Conservation (phyloP, 2,797 vertebrate species). For the Champsocephalus esox region DNA sequence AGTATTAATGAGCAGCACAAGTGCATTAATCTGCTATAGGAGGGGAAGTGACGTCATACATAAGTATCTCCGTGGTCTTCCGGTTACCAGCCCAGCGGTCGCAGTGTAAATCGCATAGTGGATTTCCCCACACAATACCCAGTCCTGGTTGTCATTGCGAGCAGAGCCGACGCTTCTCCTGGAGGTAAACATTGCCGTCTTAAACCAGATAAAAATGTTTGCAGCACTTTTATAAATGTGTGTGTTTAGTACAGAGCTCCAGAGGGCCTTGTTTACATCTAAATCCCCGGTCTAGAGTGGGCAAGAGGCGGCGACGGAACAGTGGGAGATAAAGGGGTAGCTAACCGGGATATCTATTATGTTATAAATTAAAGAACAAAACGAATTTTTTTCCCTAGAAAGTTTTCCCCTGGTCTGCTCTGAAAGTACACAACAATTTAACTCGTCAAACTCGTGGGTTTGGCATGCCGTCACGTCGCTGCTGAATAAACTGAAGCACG, state of each 20-base stretch:
- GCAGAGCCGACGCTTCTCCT: constrained; percentile 22
- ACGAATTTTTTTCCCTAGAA: neutral
- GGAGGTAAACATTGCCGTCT: constrained; percentile 72
- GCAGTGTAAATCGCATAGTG: constrained; percentile 58
- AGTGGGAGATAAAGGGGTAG: constrained; percentile 31
- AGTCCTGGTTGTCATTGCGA: constrained; percentile 34
- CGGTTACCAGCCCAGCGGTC: constrained; percentile 62
- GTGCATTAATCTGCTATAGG: neutral
- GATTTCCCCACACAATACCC: constrained; percentile 40
- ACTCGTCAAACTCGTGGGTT: neutral
- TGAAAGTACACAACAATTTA: neutral
- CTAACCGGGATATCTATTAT: constrained; percentile 7
- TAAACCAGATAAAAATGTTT: neutral
- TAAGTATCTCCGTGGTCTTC: constrained; percentile 77
- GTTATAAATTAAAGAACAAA: neutral
- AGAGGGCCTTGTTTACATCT: constrained; percentile 89
- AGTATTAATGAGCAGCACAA: neutral
- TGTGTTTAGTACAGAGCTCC: constrained; percentile 37
- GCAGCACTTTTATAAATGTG: constrained; percentile 11
- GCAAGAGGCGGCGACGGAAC: constrained; percentile 56
- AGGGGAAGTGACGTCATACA: constrained; percentile 75
- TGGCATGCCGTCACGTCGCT: constrained; percentile 25
- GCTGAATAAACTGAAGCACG: constrained; percentile 36
- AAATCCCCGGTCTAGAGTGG: constrained; percentile 78
- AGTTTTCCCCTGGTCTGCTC: neutral